Percentiles rank a stretch among this genome's conserved stretches.
phyloP scores from a whole-genome alignment of 2,888 invertebrate genomes.

The Lysandra bellargus region DNA sequence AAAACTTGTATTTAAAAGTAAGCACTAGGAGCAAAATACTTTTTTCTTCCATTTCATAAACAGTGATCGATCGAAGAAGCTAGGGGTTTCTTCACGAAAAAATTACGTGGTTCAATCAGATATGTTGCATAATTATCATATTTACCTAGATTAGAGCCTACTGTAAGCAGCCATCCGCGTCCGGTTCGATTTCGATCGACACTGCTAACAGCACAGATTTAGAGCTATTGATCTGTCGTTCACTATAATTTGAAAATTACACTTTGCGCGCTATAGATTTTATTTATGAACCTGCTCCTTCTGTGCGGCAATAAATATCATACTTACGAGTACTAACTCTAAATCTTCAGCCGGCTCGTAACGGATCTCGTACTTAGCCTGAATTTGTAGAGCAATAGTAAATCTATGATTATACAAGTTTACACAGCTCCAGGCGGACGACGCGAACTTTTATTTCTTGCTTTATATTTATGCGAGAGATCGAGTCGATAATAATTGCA shows the following conservation, averaged over 20 bases:
- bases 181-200: slow-evolving; percentile 13
- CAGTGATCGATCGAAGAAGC: background rate
- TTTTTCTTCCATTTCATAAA: background rate
- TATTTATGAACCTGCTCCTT: slow-evolving; percentile 22
- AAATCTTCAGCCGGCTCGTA: slow-evolving; percentile 20
- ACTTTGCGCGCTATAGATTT: slow-evolving; percentile 8
- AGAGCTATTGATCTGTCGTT: slow-evolving; percentile 23
- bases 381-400: slow-evolving; percentile 6
- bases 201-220: slow-evolving; percentile 15
- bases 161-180: background rate
- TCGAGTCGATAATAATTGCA: background rate
- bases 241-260: slow-evolving; percentile 22
- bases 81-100: background rate
- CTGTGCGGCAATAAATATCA: slow-evolving; percentile 2
- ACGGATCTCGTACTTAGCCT: slow-evolving; percentile 26
- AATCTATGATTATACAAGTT: slow-evolving; percentile 7
- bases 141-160: background rate
- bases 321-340: background rate
- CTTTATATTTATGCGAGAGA: background rate
- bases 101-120: background rate
- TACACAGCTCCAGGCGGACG: background rate
- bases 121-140: background rate
- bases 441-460: background rate
- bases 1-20: background rate
- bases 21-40: background rate